Conservation (phyloP, 2,113 vertebrate genomes). For the Coregonus clupeaformis region DNA sequence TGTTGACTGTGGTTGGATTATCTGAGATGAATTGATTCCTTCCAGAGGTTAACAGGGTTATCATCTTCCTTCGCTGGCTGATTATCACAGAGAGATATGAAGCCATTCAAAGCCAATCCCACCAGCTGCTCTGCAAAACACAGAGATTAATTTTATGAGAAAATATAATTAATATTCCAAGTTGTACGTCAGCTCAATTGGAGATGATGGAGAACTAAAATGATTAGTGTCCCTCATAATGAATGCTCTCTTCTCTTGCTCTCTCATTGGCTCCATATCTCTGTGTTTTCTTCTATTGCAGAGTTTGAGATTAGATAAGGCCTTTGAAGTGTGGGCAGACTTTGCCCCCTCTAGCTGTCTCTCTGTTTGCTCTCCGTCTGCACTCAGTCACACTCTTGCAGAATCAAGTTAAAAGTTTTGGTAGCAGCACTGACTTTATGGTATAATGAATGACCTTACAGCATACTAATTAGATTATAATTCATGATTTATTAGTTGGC, state of each 20-base stretch:
- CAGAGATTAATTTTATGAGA: background rate
- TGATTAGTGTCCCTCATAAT: background rate
- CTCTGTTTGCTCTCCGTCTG: slow-evolving; percentile 37
- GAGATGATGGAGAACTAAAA: background rate
- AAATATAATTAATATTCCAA: background rate
- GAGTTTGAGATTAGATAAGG: slow-evolving; percentile 69
- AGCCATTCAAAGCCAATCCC: background rate
- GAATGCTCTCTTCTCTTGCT: background rate
- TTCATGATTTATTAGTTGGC: background rate
- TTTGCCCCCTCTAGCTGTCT: slow-evolving; percentile 65
- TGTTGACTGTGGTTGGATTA: background rate
- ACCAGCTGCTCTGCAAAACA: background rate
- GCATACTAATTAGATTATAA: background rate
- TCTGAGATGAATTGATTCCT: background rate
- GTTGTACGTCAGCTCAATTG: background rate
- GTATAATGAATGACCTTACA: background rate
- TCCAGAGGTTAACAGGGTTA: slow-evolving; percentile 11
- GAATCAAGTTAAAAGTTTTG: slow-evolving; percentile 37
- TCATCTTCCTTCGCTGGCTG: slow-evolving; percentile 17
- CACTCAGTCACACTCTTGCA: slow-evolving; percentile 4
- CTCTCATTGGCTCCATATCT: slow-evolving; percentile 36
- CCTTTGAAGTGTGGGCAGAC: slow-evolving; percentile 73
- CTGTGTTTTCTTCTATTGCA: slow-evolving; percentile 49
- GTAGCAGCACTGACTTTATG: background rate
- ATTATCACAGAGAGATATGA: background rate